Conservation (phyloP, 2,888 invertebrate species). For the Pyrrhosoma nymphula region DNA sequence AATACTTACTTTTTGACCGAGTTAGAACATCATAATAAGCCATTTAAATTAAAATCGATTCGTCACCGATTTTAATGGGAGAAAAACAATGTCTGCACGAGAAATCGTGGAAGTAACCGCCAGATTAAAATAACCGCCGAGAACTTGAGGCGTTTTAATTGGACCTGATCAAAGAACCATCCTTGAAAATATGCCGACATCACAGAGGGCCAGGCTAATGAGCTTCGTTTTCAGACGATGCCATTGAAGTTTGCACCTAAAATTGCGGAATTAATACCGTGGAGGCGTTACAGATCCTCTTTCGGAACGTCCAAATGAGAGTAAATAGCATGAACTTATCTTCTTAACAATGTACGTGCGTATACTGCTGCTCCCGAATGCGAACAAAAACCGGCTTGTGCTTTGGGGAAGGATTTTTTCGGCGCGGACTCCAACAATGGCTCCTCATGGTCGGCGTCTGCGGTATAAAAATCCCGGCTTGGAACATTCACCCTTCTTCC, state of each 20-base stretch:
- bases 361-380: background rate
- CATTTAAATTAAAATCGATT: too few species aligned
- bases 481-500: background rate
- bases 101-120: background rate
- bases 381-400: background rate
- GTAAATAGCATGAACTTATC: conserved; percentile 35
- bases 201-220: background rate
- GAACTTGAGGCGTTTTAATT: background rate
- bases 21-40: too few species aligned
- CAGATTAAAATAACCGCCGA: conserved; percentile 9
- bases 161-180: background rate
- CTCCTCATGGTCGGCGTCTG: background rate
- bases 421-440: background rate
- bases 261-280: background rate
- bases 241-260: background rate
- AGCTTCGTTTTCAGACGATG: conserved; percentile 22
- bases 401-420: background rate
- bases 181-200: background rate
- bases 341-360: background rate
- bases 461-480: background rate
- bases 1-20: too few species aligned
- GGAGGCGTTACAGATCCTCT: background rate
- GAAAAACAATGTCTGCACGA: background rate
- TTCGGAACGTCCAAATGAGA: background rate
- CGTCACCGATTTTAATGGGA: too few species aligned